Evolutionary conservation across 2,113 vertebrate genomes (phyloP), one percentile per base, ranked within the genome.

Genomic region (Serilophus lunatus): DNA sequence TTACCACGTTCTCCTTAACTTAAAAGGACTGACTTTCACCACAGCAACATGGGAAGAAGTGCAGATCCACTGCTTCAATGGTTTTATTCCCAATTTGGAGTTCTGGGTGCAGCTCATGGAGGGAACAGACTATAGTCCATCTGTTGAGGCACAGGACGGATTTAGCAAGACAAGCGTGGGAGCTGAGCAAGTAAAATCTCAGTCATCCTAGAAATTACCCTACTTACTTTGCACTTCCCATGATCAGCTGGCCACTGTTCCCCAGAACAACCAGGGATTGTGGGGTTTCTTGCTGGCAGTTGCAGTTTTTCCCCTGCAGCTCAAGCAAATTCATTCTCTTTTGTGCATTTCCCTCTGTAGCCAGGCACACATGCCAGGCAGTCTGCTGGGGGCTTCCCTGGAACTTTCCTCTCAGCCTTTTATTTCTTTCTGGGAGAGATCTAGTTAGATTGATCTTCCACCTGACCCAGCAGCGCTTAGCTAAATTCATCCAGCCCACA

Each of bases 101-200:
- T 0, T 1, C 88, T 54, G 85, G 90, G 90, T 50, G 77, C 1
- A 0, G 90, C 79, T 91, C 82, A 25, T 0, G 1, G 68, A 90
- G 33, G 56, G 86, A 92, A 83, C 76, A 94, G 76, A 50, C 95
- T 42, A 53, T 0, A 74, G 65, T 31, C 94, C 94, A 94, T 96
- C 95, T 97, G 96, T 4, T 71, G 64, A 94, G 88, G 91, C 83
- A 81, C 35, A 81, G 57, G 90, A 94, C 18, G 7, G 83, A 92
- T 88, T 95, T 92, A 95, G 91, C 86, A 75, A 81, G 92, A 65
- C 76, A 71, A 92, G 91, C 53, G 83, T 93, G 86, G 95, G 94
- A 95, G 91, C 90, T 53, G 72, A 90, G 54, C 86, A 96, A 95
- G 77, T 94, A 88, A 88, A 97, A 92, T 84, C 88, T 86, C 95